These are phyloP conservation scores for Lindbergichthys nudifrons DNA, from an alignment of 2,797 vertebrate genomes.

Conservation along the genomic window DNA sequence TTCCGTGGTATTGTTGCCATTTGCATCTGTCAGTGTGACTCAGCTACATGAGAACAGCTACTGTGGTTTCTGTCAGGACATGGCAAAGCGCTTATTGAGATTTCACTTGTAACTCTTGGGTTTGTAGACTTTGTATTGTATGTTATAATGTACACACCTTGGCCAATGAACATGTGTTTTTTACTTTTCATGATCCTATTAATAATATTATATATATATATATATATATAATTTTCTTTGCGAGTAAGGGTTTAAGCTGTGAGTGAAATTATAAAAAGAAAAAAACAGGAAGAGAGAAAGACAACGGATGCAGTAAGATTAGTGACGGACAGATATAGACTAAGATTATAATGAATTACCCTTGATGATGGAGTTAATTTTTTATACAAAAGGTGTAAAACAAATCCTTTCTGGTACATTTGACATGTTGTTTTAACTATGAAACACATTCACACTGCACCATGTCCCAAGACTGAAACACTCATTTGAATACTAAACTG, in stretches of 20 bases:
- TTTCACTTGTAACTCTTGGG: not conserved
- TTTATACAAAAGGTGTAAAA: not conserved
- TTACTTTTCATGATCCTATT: not conserved
- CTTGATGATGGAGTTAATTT: not conserved
- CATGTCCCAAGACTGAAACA: too few species aligned
- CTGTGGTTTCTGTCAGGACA: not conserved
- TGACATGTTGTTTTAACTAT: too few species aligned
- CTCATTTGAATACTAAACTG: too few species aligned
- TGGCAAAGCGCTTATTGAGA: not conserved
- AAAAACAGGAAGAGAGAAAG: slow-evolving; percentile 8
- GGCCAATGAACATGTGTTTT: rapidly evolving
- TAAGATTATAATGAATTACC: not conserved
- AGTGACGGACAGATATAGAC: not conserved
- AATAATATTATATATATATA: not conserved
- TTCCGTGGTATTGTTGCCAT: not conserved
- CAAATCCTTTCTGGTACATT: too few species aligned
- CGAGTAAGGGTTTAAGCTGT: not conserved
- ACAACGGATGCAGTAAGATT: not conserved
- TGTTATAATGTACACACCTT: not conserved
- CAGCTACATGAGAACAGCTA: not conserved
- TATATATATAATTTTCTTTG: not conserved
- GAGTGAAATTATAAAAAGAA: not conserved
- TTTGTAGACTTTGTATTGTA: not conserved
- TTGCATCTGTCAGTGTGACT: not conserved
- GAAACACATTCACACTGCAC: too few species aligned